Evolutionary conservation across 2,888 invertebrate genomes (phyloP), one percentile per base, ranked within the genome.

Genomic region (Orchestes rusci): DNA sequence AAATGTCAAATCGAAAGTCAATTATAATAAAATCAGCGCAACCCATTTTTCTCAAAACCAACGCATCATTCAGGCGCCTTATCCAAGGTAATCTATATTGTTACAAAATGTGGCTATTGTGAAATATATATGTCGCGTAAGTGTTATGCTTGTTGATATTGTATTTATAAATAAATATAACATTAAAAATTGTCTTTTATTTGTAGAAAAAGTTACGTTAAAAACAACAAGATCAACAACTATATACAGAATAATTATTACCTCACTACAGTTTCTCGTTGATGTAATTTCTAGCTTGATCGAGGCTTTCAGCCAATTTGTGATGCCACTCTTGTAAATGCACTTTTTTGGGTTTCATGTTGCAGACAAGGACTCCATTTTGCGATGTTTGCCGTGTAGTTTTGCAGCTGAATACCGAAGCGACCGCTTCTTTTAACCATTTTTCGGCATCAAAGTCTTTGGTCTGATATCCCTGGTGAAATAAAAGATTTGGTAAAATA

Each of bases 311-410:
- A 45, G 76, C 76, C 7, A 83, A 70, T 54, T 79, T 68, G 39
- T 75, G 73, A 56, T 82, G 79, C 66, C 80, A 82, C 31, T 71
- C 66, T n/a, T 67, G 63, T 23, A 68, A 65, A 3, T 72, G 69
- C 27, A 82, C 71, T 64, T 76, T 79, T 51, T 77, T 79, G 5
- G 74, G 72, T 53, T 77, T 79, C 79, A 87, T 82, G 63, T 80
- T 80, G 36, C 80, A 82, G 39, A 76, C 73, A 2, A 75, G 65
- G 4, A 63, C 59, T 0, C 74, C 63, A 59, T 79, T 72, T 64
- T 80, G 76, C n/a, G 75, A 76, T 61, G 73, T 75, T 0, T 75
- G 71, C 1, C 74, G 62, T 3, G 65, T 60, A 16, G 74, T 66
- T 20, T 66, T 61, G 0, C 77, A 73, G n/a, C 72, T 67, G 61